These are phyloP conservation scores for Erynnis tages DNA, from an alignment of 2,888 invertebrate species.

Conservation along the genomic window DNA sequence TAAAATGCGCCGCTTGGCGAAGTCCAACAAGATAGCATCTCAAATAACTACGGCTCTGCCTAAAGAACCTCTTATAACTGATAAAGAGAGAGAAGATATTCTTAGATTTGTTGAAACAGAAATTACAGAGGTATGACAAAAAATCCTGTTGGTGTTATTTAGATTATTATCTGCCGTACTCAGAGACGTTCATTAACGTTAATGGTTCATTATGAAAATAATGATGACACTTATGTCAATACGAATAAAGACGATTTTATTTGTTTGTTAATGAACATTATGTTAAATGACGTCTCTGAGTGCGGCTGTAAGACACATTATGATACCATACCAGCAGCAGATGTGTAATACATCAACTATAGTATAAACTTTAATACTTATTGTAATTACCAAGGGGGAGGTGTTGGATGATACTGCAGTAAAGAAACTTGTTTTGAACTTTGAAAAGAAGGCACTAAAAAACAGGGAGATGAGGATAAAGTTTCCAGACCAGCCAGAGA, in stretches of 20 bases:
- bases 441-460: conserved; percentile 95
- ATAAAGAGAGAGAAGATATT: conserved; percentile 90
- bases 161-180: no score
- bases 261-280: no score
- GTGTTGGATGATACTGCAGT: conserved; percentile 92
- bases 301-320: no score
- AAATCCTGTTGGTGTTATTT: conserved; percentile 1
- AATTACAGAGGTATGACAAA: conserved; percentile 84
- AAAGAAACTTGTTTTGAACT: conserved; percentile 93
- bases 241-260: no score
- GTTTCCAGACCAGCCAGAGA: conserved; percentile 97
- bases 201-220: no score
- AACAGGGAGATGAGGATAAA: conserved; percentile 99
- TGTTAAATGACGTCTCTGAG: no score
- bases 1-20: conserved; percentile 83
- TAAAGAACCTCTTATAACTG: conserved; percentile 83
- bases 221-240: no score
- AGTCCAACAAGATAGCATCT: conserved; percentile 60
- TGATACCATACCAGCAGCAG: no score
- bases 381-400: conserved; percentile 87
- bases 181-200: no score
- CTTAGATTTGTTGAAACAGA: conserved; percentile 92
- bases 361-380: not conserved
- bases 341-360: no score
- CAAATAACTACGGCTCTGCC: conserved; percentile 74